Base-by-base conservation (phyloP, 1,140 invertebrate species). In the Drosophila takahashii region DNA sequence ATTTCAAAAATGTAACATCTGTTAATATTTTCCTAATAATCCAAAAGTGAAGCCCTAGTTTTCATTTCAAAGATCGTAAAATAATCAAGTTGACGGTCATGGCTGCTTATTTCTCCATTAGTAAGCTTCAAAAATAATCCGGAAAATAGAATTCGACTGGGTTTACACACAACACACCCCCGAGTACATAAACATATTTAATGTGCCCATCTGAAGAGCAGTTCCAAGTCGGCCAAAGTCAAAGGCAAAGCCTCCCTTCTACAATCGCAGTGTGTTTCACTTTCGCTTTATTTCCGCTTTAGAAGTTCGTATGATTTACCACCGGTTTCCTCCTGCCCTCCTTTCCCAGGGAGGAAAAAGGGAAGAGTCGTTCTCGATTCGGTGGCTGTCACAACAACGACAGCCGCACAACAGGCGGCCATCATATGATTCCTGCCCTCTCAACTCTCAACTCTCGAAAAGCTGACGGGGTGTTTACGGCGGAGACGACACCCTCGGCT, bases 351-450 rank as follows among this genome's bases (percentile, higher is more conserved):
- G 64, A 41, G n/a, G 36, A 5, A 16, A 9, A n/a, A 5, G 44
- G 42, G 15, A 37, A 15, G 62, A 18, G 42, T 22, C 52, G 36
- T 41, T 50, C 44, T 77, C 42, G 50, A 77, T 39, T 70, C 62
- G 74, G 74, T 59, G 53, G 75, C 71, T 83, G 80, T 76, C 77
- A 85, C 81, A 80, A 80, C 64, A 80, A 62, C 56, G 58, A 73
- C 66, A 67, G 60, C 79, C 47, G 57, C 66, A 72, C 73, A 77
- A 65, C 73, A 64, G 67, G 79, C 60, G 54, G 81, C 57, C 57
- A 59, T 79, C 84, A 89, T 71, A 89, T 89, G 84, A 84, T 89
- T 84, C 67, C 36, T 80, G 79, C 50, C 72, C 79, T 77, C 61
- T 75, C 51, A 59, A 65, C 44, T 54, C 37, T 22, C 22, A 22